Evolutionary conservation across 1,140 invertebrate genomes (phyloP), one percentile per base, ranked within the genome.

Genomic region (Drosophila simulans): DNA sequence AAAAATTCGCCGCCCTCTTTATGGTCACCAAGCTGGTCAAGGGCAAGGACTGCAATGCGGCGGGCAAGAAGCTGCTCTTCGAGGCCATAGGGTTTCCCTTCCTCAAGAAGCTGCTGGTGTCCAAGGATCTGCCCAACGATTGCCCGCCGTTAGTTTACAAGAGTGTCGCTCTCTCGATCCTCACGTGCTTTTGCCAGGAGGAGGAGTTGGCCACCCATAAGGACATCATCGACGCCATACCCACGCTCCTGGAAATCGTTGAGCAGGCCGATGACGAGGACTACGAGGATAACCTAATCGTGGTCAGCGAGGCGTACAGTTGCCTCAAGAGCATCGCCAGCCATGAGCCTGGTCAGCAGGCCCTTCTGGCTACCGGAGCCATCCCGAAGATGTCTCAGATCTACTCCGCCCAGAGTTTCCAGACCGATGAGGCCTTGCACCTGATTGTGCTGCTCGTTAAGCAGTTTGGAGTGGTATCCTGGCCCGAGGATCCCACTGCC

Each of bases 1-100:
- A 98, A 93, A 98, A 97, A 92, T 97, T 98, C 92, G 97, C 97
- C 7, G 96, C 95, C 0, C 93, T 98, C 2, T 97, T 98, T 90
- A 96, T 98, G 95, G 96, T 98, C 27, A 97, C 97, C 0, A 98
- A 98, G 92, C 88, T 97, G 52, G 95, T 97, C 7, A 96, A 97
- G 91, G 95, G 94, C 57, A 96, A 96, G 82, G 95, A 97, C 75
- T 96, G 96, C 82, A 95, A 95, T 63, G 91, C 95, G 2, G 92
- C 93, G 10, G 94, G 95, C 8, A 97, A 97, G 80, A 95, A 95
- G 82, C 93, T 95, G n/a, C 93, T 98, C 0, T 98, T 98, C 83
- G 96, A 98, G 93, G 96, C 96, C 0, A 97, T 98, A 73, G 97
- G 97, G 1, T 96, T 97, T 55, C 94, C 95, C 59, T 98, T 98